A percentile compares a stretch with the other conserved stretches of the same genome.
phyloP scores from a whole-genome alignment of 1,140 invertebrate species.

The Wasmannia auropunctata region DNA sequence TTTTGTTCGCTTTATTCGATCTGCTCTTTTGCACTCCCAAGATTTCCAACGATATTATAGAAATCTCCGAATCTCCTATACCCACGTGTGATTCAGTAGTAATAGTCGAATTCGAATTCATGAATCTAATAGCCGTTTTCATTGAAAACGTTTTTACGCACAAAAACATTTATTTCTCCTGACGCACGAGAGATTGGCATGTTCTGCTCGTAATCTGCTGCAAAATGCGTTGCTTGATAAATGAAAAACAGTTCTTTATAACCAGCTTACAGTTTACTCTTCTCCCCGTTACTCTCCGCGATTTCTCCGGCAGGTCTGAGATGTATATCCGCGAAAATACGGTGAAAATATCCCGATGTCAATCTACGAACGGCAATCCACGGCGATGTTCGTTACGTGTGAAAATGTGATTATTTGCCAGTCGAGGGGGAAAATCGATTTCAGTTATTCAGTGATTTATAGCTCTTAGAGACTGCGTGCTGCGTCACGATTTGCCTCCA shows the following conservation, averaged over 20 bases:
- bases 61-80: background rate
- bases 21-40: background rate
- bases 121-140: background rate
- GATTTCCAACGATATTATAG: background rate
- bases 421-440: conserved; percentile 27
- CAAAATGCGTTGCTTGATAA: background rate
- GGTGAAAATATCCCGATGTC: conserved; percentile 12
- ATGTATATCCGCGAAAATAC: background rate
- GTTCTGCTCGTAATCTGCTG: background rate
- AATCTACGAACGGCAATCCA: conserved; percentile 25
- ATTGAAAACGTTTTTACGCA: background rate
- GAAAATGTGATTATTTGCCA: conserved; percentile 58
- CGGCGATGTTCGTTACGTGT: conserved; percentile 48
- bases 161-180: background rate
- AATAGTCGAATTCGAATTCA: too few species aligned
- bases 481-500: background rate
- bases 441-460: conserved; percentile 43
- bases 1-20: background rate
- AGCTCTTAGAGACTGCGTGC: background rate
- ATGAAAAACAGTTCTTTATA: background rate
- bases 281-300: conserved; percentile 11
- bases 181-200: background rate
- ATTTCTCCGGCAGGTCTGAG: background rate
- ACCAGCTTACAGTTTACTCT: background rate
- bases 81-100: background rate